Evolutionary conservation across 2,797 vertebrate genomes (phyloP).

Genomic region (Carapus acus): DNA sequence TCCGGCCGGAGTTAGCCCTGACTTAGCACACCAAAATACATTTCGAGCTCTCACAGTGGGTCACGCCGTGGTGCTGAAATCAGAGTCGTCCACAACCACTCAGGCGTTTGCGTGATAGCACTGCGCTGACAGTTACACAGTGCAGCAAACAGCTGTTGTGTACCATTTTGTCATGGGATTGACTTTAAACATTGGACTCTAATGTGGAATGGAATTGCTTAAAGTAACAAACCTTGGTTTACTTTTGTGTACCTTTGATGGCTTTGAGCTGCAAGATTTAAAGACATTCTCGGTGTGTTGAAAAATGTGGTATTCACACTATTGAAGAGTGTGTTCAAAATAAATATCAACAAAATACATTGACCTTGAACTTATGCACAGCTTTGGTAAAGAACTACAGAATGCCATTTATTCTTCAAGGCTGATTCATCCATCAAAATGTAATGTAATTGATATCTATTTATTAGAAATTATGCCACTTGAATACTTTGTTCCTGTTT

Average conservation of each 20-base stretch:
- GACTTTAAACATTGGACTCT: constrained; percentile 44
- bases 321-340: constrained; percentile 33
- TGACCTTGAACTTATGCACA: constrained; percentile 9
- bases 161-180: constrained; percentile 52
- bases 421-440: too few species aligned
- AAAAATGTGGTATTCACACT: constrained; percentile 43
- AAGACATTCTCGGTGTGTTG: constrained; percentile 11
- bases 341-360: constrained; percentile 28
- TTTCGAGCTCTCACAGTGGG: constrained; percentile 1
- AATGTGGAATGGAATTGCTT: constrained; percentile 41
- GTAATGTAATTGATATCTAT: too few species aligned
- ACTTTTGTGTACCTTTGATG: constrained; percentile 22
- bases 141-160: constrained; percentile 56
- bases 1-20: not conserved
- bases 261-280: constrained; percentile 33
- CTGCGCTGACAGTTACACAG: constrained; percentile 43
- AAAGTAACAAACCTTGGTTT: constrained; percentile 38
- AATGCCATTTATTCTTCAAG: too few species aligned
- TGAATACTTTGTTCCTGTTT: too few species aligned
- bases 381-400: not conserved
- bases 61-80: constrained; percentile 37
- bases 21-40: constrained; percentile 34
- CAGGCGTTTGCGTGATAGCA: constrained; percentile 38
- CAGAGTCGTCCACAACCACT: constrained; percentile 30
- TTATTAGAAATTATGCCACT: too few species aligned